Evolutionary conservation across 2,113 vertebrate genomes (phyloP).

Genomic region (Melanocharis versteri): DNA sequence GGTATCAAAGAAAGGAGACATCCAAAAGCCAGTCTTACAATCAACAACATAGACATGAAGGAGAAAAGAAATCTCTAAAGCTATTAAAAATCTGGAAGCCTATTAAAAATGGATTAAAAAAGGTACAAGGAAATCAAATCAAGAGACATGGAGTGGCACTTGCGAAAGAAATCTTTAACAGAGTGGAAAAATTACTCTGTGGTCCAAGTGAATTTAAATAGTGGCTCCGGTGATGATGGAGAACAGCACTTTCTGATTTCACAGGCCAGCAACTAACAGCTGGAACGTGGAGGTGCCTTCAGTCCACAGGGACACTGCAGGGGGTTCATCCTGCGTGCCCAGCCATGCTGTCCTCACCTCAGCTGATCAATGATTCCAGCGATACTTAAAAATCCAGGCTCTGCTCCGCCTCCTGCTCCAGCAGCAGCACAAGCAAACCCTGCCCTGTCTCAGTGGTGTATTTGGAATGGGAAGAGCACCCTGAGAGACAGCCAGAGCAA

Average conservation of each 20-base stretch:
- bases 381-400: not conserved
- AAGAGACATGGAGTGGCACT: conserved; percentile 67
- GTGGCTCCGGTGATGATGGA: not conserved
- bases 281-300: not conserved
- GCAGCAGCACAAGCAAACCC: not conserved
- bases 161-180: conserved; percentile 40
- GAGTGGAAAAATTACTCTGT: conserved; percentile 52
- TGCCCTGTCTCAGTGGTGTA: not conserved
- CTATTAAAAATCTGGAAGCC: conserved; percentile 68
- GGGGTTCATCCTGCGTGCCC: not conserved
- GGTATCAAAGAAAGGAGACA: conserved; percentile 67
- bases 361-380: not conserved
- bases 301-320: not conserved
- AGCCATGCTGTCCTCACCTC: not conserved
- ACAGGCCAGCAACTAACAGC: not conserved
- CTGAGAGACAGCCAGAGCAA: not conserved
- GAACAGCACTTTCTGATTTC: not conserved
- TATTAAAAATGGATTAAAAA: conserved; percentile 70
- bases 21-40: conserved; percentile 68
- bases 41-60: conserved; percentile 69
- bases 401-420: not conserved
- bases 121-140: conserved; percentile 72
- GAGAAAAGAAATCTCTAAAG: conserved; percentile 70
- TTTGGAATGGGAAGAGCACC: not conserved
- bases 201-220: conserved; percentile 47